phyloP scores from a whole-genome alignment of 2,888 invertebrate genomes.

The Julus scandinavius region DNA sequence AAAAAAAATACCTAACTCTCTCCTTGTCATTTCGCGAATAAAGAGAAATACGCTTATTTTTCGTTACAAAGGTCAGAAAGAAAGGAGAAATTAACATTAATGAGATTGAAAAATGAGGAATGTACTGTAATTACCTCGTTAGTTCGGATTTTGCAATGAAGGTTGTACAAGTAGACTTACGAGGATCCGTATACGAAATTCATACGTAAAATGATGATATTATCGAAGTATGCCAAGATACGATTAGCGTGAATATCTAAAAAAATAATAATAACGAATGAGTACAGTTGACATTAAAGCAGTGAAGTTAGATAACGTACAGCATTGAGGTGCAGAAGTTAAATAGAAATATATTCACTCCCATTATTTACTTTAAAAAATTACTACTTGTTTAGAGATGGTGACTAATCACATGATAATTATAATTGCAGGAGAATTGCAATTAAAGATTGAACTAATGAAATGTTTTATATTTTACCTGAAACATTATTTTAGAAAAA shows the following conservation, averaged over 20 bases:
- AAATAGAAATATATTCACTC: too few species aligned
- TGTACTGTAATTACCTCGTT: not conserved
- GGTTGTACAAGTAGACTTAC: not conserved
- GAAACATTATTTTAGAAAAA: too few species aligned
- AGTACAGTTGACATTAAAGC: not conserved
- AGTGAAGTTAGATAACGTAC: too few species aligned
- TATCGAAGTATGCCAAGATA: not conserved
- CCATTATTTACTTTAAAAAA: too few species aligned
- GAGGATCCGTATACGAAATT: not conserved
- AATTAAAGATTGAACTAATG: too few species aligned
- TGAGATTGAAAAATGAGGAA: not conserved
- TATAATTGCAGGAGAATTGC: too few species aligned
- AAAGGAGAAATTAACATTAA: not conserved
- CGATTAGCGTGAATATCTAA: not conserved
- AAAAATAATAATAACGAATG: not conserved
- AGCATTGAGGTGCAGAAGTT: too few species aligned
- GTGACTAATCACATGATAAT: too few species aligned
- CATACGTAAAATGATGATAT: not conserved
- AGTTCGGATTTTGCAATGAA: not conserved
- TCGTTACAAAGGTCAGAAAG: not conserved
- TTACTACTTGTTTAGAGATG: too few species aligned
- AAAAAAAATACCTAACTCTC: not conserved
- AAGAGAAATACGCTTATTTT: not conserved
- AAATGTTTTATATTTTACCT: too few species aligned
- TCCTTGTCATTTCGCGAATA: not conserved